These are phyloP conservation scores for Gallinago undulata DNA, from an alignment of 2,113 vertebrate genomes.

Conservation along the genomic window DNA sequence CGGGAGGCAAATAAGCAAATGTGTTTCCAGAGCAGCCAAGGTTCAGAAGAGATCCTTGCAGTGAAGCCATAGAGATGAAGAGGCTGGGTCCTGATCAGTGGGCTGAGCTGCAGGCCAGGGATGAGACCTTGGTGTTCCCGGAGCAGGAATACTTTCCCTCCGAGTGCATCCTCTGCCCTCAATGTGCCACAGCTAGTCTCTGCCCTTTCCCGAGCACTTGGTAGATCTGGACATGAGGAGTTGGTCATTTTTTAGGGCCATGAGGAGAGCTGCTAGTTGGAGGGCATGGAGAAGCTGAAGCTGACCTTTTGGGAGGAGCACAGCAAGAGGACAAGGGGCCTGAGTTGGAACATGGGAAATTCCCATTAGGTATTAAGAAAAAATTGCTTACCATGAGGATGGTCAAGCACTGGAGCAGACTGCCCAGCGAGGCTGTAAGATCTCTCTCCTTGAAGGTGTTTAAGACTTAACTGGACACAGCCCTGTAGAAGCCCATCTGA, in stretches of 20 bases:
- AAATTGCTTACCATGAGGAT: not conserved
- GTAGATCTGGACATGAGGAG: not conserved
- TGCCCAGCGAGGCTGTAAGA: not conserved
- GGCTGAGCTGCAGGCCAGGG: not conserved
- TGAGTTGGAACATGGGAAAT: not conserved
- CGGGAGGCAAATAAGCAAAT: not conserved
- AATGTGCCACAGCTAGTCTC: fast-evolving
- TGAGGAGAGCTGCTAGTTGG: not conserved
- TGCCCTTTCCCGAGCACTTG: not conserved
- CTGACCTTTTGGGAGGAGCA: not conserved
- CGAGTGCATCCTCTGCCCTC: fast-evolving
- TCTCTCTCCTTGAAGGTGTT: not conserved
- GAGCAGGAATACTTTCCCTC: fast-evolving
- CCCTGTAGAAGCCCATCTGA: not conserved
- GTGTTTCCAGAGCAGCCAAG: not conserved
- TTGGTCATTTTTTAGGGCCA: not conserved
- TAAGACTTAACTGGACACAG: not conserved
- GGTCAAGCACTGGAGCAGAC: fast-evolving
- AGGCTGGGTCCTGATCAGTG: not conserved
- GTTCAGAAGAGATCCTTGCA: not conserved
- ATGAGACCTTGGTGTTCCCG: not conserved
- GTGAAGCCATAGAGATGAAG: not conserved
- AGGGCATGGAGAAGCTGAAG: not conserved
- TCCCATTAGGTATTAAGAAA: not conserved
- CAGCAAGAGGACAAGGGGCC: not conserved